phyloP scores from a whole-genome alignment of 2,113 vertebrate genomes.

The Alces alces region DNA sequence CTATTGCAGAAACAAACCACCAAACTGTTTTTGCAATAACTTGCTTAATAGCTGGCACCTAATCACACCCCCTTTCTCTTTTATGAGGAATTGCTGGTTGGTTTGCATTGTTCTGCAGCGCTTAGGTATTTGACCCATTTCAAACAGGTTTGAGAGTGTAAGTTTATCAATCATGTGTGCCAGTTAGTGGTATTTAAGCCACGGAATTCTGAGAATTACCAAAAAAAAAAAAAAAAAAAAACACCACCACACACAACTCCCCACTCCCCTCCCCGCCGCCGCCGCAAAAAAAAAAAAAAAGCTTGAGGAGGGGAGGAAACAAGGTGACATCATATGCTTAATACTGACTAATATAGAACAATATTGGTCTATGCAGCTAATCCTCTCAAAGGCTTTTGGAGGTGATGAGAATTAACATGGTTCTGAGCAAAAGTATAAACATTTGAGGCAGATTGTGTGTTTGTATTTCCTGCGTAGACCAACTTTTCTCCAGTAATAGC shows the following conservation, averaged over 20 bases:
- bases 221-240: background rate
- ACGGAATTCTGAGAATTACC: constrained; percentile 35
- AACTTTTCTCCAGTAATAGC: constrained; percentile 15
- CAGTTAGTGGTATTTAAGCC: constrained; percentile 34
- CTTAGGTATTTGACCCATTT: constrained; percentile 75
- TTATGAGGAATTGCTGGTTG: constrained; percentile 70
- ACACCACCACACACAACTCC: no score
- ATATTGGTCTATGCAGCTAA: constrained; percentile 66
- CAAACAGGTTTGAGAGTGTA: constrained; percentile 58
- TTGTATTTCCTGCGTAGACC: constrained; percentile 38
- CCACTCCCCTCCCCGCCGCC: background rate
- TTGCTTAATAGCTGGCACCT: constrained; percentile 69
- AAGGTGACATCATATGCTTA: constrained; percentile 71
- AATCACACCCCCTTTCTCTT: constrained; percentile 78
- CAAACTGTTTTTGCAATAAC: constrained; percentile 72
- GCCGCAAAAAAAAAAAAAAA: background rate
- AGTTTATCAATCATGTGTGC: constrained; percentile 49
- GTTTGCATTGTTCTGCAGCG: constrained; percentile 77
- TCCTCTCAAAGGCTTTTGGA: constrained; percentile 63
- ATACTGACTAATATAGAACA: constrained; percentile 68
- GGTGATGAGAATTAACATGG: constrained; percentile 49
- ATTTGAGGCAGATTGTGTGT: constrained; percentile 1
- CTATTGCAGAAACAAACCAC: constrained; percentile 60
- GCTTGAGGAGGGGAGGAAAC: constrained; percentile 30
- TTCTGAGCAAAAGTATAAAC: constrained; percentile 48